phyloP scores from a whole-genome alignment of 2,888 invertebrate genomes.

The Ecliptopera silaceata region DNA sequence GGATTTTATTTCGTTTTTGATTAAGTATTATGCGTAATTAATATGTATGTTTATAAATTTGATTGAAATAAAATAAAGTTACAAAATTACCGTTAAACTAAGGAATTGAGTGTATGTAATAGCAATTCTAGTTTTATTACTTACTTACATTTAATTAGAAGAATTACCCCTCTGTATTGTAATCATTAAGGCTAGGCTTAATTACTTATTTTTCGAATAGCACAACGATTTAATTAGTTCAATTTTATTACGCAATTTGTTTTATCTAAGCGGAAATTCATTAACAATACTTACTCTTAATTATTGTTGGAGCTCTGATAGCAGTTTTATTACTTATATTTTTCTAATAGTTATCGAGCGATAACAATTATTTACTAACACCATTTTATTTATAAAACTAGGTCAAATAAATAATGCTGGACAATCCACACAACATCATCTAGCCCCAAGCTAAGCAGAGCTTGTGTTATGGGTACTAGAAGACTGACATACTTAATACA shows the following conservation, averaged over 20 bases:
- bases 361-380: neutral
- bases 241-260: constrained; percentile 23
- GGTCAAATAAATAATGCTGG: neutral
- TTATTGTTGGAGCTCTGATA: constrained; percentile 27
- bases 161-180: neutral
- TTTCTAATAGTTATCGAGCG: neutral
- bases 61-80: too few species aligned
- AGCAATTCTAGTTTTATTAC: neutral
- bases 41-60: too few species aligned
- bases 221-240: constrained; percentile 13
- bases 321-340: too few species aligned
- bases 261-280: constrained; percentile 27
- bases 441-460: too few species aligned
- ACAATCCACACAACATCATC: too few species aligned
- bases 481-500: too few species aligned
- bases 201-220: constrained; percentile 13
- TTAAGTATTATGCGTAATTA: too few species aligned
- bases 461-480: too few species aligned
- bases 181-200: neutral
- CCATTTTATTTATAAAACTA: neutral
- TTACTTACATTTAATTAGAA: too few species aligned
- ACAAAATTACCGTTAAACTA: too few species aligned
- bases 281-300: constrained; percentile 20
- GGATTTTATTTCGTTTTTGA: too few species aligned
- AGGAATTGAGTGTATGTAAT: too few species aligned